phyloP scores from a whole-genome alignment of 2,888 invertebrate species.

The Therioaphis trifolii region DNA sequence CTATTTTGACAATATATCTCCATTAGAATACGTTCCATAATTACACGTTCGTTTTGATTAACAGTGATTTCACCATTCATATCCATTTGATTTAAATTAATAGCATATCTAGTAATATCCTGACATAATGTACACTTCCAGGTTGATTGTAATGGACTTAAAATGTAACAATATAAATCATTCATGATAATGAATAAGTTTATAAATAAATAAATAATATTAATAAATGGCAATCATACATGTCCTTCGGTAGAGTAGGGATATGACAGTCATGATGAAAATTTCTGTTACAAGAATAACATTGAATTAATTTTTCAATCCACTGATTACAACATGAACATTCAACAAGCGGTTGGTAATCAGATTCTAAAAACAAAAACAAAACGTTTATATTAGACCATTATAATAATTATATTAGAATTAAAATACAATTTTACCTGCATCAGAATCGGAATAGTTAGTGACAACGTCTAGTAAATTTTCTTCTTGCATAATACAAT shows the following conservation, averaged over 20 bases:
- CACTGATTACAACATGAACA: conserved; percentile 10
- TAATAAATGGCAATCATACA: not conserved
- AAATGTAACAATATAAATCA: not conserved
- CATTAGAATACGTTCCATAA: not conserved
- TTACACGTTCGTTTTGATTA: not conserved
- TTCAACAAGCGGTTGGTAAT: not conserved
- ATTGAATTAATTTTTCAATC: not conserved
- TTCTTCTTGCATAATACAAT: too few species aligned
- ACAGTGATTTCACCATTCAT: too few species aligned
- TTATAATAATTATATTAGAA: too few species aligned
- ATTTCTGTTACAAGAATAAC: not conserved
- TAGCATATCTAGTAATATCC: not conserved
- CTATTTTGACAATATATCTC: not conserved
- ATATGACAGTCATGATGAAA: conserved; percentile 6
- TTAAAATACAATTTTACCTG: too few species aligned
- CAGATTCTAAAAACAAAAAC: too few species aligned
- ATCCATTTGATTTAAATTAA: not conserved
- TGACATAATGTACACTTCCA: not conserved
- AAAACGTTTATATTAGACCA: too few species aligned
- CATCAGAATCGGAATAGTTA: too few species aligned
- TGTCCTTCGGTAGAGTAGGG: not conserved
- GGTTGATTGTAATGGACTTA: not conserved
- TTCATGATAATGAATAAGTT: not conserved
- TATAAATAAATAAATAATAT: not conserved
- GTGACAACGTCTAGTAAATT: too few species aligned